phyloP scores from a whole-genome alignment of 2,113 vertebrate genomes.

The Neolamprologus brichardi region DNA sequence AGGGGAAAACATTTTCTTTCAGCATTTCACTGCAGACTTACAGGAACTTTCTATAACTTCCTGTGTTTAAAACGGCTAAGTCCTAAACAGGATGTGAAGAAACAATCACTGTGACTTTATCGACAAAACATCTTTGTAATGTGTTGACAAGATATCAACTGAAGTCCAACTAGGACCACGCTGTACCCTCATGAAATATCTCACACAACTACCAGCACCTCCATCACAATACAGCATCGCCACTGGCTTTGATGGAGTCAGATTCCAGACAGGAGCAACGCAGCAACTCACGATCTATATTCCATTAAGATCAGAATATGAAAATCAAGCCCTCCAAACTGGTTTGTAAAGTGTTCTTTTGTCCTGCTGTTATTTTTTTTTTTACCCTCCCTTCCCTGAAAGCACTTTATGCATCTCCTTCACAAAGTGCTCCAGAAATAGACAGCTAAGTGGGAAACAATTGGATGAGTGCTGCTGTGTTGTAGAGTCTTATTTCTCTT shows the following conservation, averaged over 20 bases:
- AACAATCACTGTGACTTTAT: not conserved
- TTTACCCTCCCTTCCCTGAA: not conserved
- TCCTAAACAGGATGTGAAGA: not conserved
- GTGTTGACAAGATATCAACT: not conserved
- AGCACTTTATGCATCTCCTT: not conserved
- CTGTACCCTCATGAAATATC: not conserved
- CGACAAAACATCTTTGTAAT: not conserved
- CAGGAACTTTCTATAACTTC: not conserved
- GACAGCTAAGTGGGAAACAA: not conserved
- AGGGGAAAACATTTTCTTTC: not conserved
- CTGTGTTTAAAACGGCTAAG: not conserved
- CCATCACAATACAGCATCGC: not conserved
- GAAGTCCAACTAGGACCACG: not conserved
- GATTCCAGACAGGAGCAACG: not conserved
- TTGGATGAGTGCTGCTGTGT: not conserved
- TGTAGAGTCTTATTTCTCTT: not conserved
- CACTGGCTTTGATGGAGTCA: not conserved
- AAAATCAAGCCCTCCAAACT: not conserved
- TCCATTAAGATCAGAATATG: not conserved
- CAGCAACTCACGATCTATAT: not conserved
- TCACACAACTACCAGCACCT: not conserved
- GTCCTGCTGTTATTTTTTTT: not conserved
- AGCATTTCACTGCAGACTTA: not conserved
- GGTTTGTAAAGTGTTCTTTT: not conserved
- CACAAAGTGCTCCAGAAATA: not conserved